Percentiles rank a stretch among this genome's conserved stretches.
These are phyloP conservation scores for Heliconius hermathena DNA, from an alignment of 1,140 invertebrate genomes.

Conservation along the genomic window DNA sequence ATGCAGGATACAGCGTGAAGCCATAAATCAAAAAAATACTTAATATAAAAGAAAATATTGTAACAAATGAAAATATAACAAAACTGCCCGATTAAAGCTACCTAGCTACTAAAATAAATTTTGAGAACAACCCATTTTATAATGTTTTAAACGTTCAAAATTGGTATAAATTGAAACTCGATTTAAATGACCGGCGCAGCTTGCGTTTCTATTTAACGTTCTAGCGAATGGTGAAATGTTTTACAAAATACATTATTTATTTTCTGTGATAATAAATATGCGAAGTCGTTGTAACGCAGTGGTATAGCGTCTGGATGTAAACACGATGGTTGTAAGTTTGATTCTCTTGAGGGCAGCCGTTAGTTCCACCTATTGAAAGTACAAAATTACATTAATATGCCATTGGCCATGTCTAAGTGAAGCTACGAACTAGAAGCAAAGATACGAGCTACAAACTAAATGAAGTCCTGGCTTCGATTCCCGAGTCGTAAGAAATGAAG, in stretches of 20 bases:
- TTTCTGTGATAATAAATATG: not conserved
- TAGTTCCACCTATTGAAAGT: too few species aligned
- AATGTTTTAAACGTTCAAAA: not conserved
- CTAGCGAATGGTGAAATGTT: not conserved
- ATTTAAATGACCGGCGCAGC: slow-evolving; percentile 3
- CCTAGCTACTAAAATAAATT: not conserved
- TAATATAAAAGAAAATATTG: too few species aligned
- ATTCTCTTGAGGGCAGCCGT: not conserved
- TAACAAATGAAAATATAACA: too few species aligned
- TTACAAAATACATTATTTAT: not conserved
- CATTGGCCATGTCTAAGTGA: too few species aligned
- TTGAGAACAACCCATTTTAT: not conserved
- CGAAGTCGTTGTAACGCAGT: too few species aligned
- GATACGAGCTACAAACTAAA: too few species aligned
- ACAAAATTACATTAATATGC: too few species aligned
- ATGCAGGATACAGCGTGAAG: not conserved
- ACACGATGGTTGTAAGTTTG: not conserved
- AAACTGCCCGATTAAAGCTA: not conserved
- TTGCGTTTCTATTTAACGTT: not conserved
- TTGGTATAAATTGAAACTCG: slow-evolving; percentile 8
- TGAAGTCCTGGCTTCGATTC: too few species aligned
- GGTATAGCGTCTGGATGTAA: not conserved
- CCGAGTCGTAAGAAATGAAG: too few species aligned
- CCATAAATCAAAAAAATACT: not conserved
- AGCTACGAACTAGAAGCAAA: too few species aligned